These are phyloP conservation scores for Choristoneura rosaceana DNA, from an alignment of 2,888 invertebrate species.

Conservation along the genomic window DNA sequence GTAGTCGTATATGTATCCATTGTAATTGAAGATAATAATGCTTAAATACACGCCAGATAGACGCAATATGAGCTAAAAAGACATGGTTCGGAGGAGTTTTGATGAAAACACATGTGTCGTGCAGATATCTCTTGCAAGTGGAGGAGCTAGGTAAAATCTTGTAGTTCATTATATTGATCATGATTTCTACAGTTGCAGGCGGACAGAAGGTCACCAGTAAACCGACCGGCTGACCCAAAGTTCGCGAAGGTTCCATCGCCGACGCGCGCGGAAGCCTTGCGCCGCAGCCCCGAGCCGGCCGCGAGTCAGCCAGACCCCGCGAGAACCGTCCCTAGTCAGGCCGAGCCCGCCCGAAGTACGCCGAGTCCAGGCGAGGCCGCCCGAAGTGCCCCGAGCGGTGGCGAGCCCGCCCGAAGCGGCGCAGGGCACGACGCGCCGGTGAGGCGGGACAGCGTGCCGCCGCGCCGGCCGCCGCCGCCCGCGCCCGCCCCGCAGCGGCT, in stretches of 20 bases:
- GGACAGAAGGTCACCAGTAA: slow-evolving; percentile 60
- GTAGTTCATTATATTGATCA: background rate
- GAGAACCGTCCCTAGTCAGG: slow-evolving; percentile 12
- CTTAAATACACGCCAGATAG: too few relatives aligned
- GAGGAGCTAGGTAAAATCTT: too few relatives aligned
- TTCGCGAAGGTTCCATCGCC: slow-evolving; percentile 42
- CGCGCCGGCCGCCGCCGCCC: slow-evolving; percentile 51
- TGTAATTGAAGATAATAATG: too few relatives aligned
- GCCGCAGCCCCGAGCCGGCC: slow-evolving; percentile 37
- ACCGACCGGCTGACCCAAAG: slow-evolving; percentile 50
- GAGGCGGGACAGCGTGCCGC: slow-evolving; percentile 44
- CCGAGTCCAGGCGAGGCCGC: slow-evolving; percentile 48
- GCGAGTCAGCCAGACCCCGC: slow-evolving; percentile 28
- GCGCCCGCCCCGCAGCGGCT: slow-evolving; percentile 55
- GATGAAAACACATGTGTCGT: too few relatives aligned
- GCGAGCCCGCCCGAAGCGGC: slow-evolving; percentile 30
- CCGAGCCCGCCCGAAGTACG: background rate
- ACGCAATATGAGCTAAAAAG: too few relatives aligned
- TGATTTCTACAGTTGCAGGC: slow-evolving; percentile 47
- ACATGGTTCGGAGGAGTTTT: too few relatives aligned
- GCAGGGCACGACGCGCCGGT: slow-evolving; percentile 25
- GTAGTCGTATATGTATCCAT: too few relatives aligned
- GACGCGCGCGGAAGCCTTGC: slow-evolving; percentile 46
- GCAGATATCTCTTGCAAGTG: too few relatives aligned
- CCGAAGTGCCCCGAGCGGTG: slow-evolving; percentile 38